Conservation (phyloP, 2,797 vertebrate genomes). For the Cetoscarus ocellatus region DNA sequence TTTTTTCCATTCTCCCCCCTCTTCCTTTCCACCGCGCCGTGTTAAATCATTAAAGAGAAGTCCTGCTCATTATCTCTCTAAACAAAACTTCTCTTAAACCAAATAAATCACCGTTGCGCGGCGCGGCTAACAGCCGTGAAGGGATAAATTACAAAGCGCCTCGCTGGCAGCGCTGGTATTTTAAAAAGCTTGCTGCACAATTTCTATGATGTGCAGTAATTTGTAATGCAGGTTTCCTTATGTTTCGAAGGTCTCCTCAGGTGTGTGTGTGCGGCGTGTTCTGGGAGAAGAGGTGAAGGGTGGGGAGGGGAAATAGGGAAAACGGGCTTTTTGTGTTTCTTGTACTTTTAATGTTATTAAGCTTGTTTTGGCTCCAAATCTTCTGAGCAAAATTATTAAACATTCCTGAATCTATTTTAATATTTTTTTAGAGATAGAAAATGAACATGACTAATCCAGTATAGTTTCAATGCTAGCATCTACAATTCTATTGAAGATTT, state of each 20-base stretch:
- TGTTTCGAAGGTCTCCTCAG: conserved; percentile 80
- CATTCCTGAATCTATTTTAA: conserved; percentile 26
- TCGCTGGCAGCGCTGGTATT: conserved; percentile 97
- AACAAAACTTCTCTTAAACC: conserved; percentile 96
- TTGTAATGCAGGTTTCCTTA: conserved; percentile 88
- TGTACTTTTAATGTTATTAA: conserved; percentile 51
- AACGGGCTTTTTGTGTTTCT: conserved; percentile 40
- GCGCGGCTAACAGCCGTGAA: conserved; percentile 91
- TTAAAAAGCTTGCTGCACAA: conserved; percentile 98
- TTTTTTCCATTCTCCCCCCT: conserved; percentile 21
- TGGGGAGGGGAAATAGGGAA: conserved; percentile 32
- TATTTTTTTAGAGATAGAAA: conserved; percentile 27
- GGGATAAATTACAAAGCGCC: conserved; percentile 95
- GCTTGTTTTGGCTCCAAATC: conserved; percentile 42
- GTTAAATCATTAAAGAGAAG: conserved; percentile 95
- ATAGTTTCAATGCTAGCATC: conserved; percentile 11
- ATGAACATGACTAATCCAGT: neutral
- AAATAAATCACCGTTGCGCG: conserved; percentile 93
- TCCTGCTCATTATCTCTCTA: conserved; percentile 96
- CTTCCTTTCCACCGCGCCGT: conserved; percentile 80
- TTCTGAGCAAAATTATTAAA: conserved; percentile 42
- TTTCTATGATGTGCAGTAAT: conserved; percentile 90
- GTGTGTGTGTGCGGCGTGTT: conserved; percentile 61
- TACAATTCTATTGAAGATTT: conserved; percentile 8
- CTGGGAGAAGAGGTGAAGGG: conserved; percentile 61